Conservation (phyloP, 2,113 vertebrate species). For the Meles meles region DNA sequence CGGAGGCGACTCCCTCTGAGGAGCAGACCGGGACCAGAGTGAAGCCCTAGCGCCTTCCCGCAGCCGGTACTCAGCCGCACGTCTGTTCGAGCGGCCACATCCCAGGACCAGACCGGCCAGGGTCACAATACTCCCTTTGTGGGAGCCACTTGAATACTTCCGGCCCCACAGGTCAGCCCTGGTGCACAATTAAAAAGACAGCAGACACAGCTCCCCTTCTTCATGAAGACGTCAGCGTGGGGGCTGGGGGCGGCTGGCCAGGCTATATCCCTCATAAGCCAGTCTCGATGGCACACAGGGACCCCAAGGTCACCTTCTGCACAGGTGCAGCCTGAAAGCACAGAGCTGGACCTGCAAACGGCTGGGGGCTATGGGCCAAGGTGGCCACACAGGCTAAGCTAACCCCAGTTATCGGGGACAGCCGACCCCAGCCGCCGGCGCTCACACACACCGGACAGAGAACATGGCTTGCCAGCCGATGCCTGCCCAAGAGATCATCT, state of each 20-base stretch:
- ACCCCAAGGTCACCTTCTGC: not conserved
- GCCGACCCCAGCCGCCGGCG: too few species aligned
- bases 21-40: not conserved
- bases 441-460: not conserved
- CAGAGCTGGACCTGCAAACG: fast-evolving
- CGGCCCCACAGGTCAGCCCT: not conserved
- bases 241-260: not conserved
- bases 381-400: not conserved
- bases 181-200: not conserved
- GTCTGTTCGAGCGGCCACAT: not conserved
- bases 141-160: not conserved
- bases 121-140: not conserved
- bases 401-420: fast-evolving
- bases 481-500: not conserved
- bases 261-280: not conserved
- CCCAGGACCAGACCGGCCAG: not conserved
- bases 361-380: fast-evolving
- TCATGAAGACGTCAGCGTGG: not conserved
- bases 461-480: not conserved
- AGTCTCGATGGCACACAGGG: not conserved
- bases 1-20: not conserved
- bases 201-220: not conserved
- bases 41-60: not conserved
- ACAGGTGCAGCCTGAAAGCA: not conserved
- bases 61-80: fast-evolving